Evolutionary conservation across 2,113 vertebrate species (phyloP).

Genomic region (Chroicocephalus ridibundus): DNA sequence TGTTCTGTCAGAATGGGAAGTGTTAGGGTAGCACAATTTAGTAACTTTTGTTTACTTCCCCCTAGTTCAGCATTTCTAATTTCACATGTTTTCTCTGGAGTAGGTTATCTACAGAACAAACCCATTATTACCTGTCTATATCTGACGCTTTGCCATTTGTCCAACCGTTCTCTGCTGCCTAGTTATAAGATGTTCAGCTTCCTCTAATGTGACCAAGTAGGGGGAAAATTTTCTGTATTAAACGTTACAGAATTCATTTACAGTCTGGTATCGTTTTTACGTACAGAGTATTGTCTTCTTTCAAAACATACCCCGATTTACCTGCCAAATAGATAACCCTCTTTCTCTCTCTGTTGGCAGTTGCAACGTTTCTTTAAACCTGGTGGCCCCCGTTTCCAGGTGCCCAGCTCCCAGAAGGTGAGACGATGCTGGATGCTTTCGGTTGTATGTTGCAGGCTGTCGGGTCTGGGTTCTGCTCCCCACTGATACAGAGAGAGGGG

Average conservation of each 20-base stretch:
- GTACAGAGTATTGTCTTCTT: not conserved
- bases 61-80: constrained; percentile 53
- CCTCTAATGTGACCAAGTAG: not conserved
- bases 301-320: not conserved
- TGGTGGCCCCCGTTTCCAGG: not conserved
- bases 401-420: constrained; percentile 3
- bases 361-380: constrained; percentile 13
- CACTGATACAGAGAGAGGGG: not conserved
- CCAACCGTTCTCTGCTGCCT: constrained; percentile 10
- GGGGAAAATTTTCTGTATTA: not conserved
- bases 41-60: constrained; percentile 66
- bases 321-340: constrained; percentile 12
- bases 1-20: constrained; percentile 55
- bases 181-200: constrained; percentile 15
- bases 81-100: constrained; percentile 26
- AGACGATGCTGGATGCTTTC: not conserved
- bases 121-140: constrained; percentile 52
- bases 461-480: not conserved
- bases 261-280: not conserved
- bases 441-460: not conserved
- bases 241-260: not conserved
- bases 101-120: constrained; percentile 32
- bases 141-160: constrained; percentile 25
- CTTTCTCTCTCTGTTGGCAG: constrained; percentile 35
- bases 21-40: constrained; percentile 51